phyloP scores from a whole-genome alignment of 2,888 invertebrate species.

The Embidobia sp. region DNA sequence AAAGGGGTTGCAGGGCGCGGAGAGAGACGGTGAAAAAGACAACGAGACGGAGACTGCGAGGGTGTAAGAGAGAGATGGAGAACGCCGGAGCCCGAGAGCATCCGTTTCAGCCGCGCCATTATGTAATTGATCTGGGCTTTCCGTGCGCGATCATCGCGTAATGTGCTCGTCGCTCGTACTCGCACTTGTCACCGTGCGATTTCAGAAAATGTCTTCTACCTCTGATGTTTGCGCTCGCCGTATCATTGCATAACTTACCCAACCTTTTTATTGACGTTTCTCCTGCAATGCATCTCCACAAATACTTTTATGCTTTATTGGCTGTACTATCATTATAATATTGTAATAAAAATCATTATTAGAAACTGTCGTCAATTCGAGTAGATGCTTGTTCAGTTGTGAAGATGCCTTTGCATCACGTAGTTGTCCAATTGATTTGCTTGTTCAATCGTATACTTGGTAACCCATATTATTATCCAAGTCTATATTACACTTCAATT shows the following conservation, averaged over 20 bases:
- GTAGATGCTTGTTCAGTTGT: too few relatives aligned
- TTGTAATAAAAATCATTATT: too few relatives aligned
- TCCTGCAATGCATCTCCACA: too few relatives aligned
- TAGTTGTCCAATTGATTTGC: too few relatives aligned
- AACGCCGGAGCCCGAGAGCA: slow-evolving; percentile 68
- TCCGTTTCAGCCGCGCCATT: slow-evolving; percentile 77
- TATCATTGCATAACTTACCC: slow-evolving; percentile 50
- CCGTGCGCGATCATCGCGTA: slow-evolving; percentile 73
- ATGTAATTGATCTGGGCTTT: slow-evolving; percentile 78
- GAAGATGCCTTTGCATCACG: too few relatives aligned
- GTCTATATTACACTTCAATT: too few relatives aligned
- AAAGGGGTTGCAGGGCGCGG: slow-evolving; percentile 70
- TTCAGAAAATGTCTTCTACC: slow-evolving; percentile 55
- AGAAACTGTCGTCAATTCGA: too few relatives aligned
- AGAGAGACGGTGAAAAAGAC: slow-evolving; percentile 27
- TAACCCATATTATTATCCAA: too few relatives aligned
- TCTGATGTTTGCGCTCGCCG: slow-evolving; percentile 36
- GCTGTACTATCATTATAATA: too few relatives aligned
- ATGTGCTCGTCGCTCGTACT: slow-evolving; percentile 66
- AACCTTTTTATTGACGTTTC: slow-evolving; percentile 48
- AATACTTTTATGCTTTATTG: too few relatives aligned
- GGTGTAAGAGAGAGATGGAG: slow-evolving; percentile 16
- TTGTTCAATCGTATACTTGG: too few relatives aligned
- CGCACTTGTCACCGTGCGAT: slow-evolving; percentile 61
- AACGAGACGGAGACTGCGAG: slow-evolving; percentile 1